Conservation (phyloP, 1,140 invertebrate genomes). For the Campoletis sonorensis region DNA sequence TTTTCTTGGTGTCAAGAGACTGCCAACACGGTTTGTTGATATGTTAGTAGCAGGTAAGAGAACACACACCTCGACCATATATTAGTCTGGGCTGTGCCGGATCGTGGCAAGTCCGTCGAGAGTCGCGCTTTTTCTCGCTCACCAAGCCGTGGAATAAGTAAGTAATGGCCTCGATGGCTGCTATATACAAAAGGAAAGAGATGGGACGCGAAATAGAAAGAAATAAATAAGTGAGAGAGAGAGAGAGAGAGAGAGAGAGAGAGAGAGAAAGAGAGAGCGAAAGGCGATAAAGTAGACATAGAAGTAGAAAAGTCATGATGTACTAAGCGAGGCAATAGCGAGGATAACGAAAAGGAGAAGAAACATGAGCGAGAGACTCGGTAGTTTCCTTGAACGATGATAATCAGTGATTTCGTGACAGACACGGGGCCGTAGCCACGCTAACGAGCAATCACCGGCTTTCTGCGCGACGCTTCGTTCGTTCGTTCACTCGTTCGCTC, state of each 20-base stretch:
- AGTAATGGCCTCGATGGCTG: conserved; percentile 72
- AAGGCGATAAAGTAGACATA: conserved; percentile 63
- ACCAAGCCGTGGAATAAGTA: conserved; percentile 68
- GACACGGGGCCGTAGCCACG: conserved; percentile 76
- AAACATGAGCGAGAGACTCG: conserved; percentile 59
- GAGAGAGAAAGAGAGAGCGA: conserved; percentile 55
- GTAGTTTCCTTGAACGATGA: conserved; percentile 76
- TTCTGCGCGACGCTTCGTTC: conserved; percentile 54
- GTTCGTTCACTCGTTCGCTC: conserved; percentile 62
- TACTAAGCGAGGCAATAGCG: neutral
- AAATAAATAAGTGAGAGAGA: neutral
- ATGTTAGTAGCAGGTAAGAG: conserved; percentile 14
- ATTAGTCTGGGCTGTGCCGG: conserved; percentile 52
- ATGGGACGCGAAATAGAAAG: neutral
- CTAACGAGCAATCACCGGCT: conserved; percentile 76
- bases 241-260: neutral
- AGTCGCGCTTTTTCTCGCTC: conserved; percentile 54
- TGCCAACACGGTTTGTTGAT: neutral
- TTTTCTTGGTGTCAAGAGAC: neutral
- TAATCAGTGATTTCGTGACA: conserved; percentile 78
- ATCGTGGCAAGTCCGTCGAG: conserved; percentile 19
- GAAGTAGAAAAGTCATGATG: neutral
- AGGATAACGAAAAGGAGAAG: conserved; percentile 25
- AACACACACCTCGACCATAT: conserved; percentile 44
- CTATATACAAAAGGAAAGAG: conserved; percentile 56